phyloP scores from a whole-genome alignment of 2,888 invertebrate genomes.

The Leptinotarsa tumamoca region DNA sequence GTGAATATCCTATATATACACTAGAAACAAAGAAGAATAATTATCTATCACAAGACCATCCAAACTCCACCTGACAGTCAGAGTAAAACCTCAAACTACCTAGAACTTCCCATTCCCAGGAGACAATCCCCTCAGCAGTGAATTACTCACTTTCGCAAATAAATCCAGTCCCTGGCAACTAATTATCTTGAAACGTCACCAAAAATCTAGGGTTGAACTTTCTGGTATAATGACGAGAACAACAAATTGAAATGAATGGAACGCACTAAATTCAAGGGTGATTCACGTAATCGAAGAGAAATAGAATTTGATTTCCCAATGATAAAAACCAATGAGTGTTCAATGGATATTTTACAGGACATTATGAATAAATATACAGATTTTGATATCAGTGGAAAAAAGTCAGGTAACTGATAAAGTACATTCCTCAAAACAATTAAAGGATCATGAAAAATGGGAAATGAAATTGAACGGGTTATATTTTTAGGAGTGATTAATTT shows the following conservation, averaged over 20 bases:
- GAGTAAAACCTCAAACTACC: slow-evolving; percentile 7
- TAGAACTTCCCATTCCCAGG: slow-evolving; percentile 7
- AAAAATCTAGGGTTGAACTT: slow-evolving; percentile 17
- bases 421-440: too few relatives aligned
- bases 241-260: slow-evolving; percentile 7
- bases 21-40: not conserved
- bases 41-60: not conserved
- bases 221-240: not conserved
- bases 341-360: too few relatives aligned
- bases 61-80: not conserved
- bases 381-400: too few relatives aligned
- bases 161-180: slow-evolving; percentile 28
- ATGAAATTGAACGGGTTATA: too few relatives aligned
- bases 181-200: slow-evolving; percentile 31
- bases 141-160: slow-evolving; percentile 26
- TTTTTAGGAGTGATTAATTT: too few relatives aligned
- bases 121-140: slow-evolving; percentile 21
- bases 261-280: not conserved
- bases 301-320: not conserved
- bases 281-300: not conserved
- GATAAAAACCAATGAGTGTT: too few relatives aligned
- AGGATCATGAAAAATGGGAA: too few relatives aligned
- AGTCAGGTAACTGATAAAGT: too few relatives aligned
- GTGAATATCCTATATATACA: too few relatives aligned
- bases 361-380: too few relatives aligned